phyloP scores from a whole-genome alignment of 1,140 invertebrate species.

The Aphis craccivora region DNA sequence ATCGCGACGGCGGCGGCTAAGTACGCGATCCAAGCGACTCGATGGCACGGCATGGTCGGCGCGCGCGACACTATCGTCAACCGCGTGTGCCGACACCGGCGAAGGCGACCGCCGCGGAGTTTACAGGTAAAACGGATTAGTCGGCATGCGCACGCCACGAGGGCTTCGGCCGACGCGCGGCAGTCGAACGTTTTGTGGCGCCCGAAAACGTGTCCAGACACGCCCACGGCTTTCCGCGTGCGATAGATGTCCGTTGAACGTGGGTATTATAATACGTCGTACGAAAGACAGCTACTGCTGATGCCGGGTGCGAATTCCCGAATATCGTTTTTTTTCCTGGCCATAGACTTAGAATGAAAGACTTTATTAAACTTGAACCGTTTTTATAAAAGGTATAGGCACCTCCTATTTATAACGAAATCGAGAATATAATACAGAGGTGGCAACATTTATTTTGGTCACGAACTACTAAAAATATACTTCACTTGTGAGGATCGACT shows the following conservation, averaged over 20 bases:
- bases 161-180: background rate
- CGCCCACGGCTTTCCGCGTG: background rate
- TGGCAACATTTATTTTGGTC: no score
- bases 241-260: background rate
- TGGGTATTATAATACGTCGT: no score
- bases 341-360: no score
- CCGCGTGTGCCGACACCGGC: constrained; percentile 35
- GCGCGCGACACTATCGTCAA: constrained; percentile 37
- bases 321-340: no score
- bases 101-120: background rate
- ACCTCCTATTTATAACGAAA: no score
- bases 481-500: no score
- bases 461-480: no score
- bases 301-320: no score
- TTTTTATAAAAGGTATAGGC: no score
- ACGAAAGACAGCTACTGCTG: background rate
- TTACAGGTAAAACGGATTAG: background rate
- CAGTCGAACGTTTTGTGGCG: background rate
- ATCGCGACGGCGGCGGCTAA: background rate
- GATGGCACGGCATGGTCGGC: constrained; percentile 18
- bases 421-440: no score
- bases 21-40: background rate
- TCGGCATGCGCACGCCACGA: background rate
- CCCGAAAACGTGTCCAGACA: background rate
- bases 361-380: no score